A percentile compares a stretch with the other conserved stretches of the same genome.
Evolutionary conservation across 92 coral and sea anemone species (phyloP).

Genomic region (Epizoanthus scotinus): DNA sequence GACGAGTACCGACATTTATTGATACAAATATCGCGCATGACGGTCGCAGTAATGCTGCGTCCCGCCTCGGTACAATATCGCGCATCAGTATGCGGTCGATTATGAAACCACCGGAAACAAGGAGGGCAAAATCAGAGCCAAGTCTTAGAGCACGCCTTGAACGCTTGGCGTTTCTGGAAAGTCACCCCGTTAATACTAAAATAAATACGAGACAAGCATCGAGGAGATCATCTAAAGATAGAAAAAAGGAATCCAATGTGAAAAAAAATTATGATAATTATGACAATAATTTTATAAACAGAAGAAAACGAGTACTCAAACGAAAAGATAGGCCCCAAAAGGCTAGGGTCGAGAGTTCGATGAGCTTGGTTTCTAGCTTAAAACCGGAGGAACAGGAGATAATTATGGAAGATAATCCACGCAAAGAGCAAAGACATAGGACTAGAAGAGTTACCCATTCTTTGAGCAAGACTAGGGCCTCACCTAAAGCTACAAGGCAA

Average conservation of each 20-base stretch:
- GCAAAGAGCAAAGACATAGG: background rate
- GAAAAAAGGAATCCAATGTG: background rate
- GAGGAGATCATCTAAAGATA: conserved; percentile 5
- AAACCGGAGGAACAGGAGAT: background rate
- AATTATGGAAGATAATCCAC: background rate
- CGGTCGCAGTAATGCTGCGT: conserved; percentile 10
- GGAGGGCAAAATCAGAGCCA: conserved; percentile 26
- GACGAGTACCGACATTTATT: conserved; percentile 20
- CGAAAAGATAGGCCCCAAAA: conserved; percentile 16
- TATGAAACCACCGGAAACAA: conserved; percentile 17
- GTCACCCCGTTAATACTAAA: conserved; percentile 24
- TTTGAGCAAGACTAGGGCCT: background rate
- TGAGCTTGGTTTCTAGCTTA: background rate
- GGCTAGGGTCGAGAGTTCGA: background rate
- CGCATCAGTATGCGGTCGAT: conserved; percentile 31
- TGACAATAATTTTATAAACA: background rate
- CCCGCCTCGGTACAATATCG: conserved; percentile 20
- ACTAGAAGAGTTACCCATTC: too few relatives aligned
- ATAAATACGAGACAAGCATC: background rate
- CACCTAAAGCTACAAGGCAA: background rate
- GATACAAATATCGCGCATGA: conserved; percentile 14
- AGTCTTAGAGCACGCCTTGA: conserved; percentile 20
- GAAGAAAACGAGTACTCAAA: conserved; percentile 12
- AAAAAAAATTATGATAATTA: background rate
- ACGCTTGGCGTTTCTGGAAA: conserved; percentile 24